A percentile compares a stretch with the other conserved stretches of the same genome.
phyloP scores from a whole-genome alignment of 2,113 vertebrate species.

The Melozone crissalis region DNA sequence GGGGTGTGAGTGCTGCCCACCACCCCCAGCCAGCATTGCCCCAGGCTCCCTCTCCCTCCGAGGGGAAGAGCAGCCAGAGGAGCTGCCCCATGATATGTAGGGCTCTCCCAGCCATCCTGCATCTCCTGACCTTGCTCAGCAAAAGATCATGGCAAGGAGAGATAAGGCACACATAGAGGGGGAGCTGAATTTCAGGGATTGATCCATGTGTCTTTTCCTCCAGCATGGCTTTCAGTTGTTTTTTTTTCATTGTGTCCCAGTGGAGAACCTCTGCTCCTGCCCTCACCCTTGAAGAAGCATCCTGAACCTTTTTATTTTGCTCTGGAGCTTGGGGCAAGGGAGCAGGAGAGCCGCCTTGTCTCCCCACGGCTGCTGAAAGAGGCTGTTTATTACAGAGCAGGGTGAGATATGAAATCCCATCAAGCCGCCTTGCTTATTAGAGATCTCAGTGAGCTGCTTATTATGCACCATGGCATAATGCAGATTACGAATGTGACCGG shows the following conservation, averaged over 20 bases:
- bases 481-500: constrained; percentile 73
- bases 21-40: rapidly evolving
- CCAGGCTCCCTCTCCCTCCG: not conserved
- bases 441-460: constrained; percentile 69
- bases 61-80: not conserved
- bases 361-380: constrained; percentile 41
- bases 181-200: not conserved
- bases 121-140: not conserved
- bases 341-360: not conserved
- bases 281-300: not conserved
- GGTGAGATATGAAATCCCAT: constrained; percentile 68
- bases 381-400: constrained; percentile 46
- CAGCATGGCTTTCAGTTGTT: not conserved
- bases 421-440: constrained; percentile 67
- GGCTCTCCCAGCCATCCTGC: not conserved
- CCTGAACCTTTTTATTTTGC: not conserved
- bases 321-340: not conserved
- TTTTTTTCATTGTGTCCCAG: not conserved
- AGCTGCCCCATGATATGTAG: not conserved
- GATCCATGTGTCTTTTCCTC: not conserved
- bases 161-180: not conserved
- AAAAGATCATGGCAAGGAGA: not conserved
- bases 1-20: not conserved
- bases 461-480: constrained; percentile 67
- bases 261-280: not conserved